Base-by-base conservation (phyloP, 1,140 invertebrate genomes). In the Drosophila pruinosa region DNA sequence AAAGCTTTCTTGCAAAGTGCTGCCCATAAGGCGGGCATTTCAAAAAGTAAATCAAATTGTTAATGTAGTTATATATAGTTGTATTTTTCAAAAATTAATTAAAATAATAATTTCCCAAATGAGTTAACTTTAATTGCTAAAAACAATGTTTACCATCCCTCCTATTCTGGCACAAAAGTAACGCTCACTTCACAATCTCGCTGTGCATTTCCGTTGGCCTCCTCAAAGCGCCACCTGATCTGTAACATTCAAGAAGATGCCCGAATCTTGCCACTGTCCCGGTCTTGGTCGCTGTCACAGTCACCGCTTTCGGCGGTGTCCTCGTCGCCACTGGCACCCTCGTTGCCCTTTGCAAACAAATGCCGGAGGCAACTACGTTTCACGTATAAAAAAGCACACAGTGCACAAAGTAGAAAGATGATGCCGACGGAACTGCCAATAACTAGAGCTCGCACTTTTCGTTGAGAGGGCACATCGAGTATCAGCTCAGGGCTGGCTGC, bases 351-450 rank as follows among this genome's bases (percentile, higher is more conserved):
- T 34, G 57, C 72, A 69, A 90, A 88, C 17, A 91, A 52, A 17
- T 91, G 83, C 34, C 69, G 63, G n/a, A 90, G 63, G 57, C 90
- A 91, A 61, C 78, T 90, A 64, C 89, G 86, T 63, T 91, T 91
- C 69, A 91, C 92, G 12, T 93, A 92, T 91, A 94, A 94, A 93
- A 93, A 94, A 62, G 94, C 91, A 4, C 92, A 92, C 36, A 93
- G 92, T 5, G 94, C 91, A 15, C 93, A 93, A 0, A 93, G 72
- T 15, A 92, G 91, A 5, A 93, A 93, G n/a, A 95, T 64, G 15
- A 95, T 92, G 10, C 92, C 92, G n/a, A 94, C 92, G 2, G 93
- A 92, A 28, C 94, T 92, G 12, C 94, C 94, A 77, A 95, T 94
- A 1, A 94, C 93, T 43, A 95, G 92, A 2, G 94, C 94, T 8